Evolutionary conservation across 2,113 vertebrate genomes (phyloP).

Genomic region (Thunnus thynnus): DNA sequence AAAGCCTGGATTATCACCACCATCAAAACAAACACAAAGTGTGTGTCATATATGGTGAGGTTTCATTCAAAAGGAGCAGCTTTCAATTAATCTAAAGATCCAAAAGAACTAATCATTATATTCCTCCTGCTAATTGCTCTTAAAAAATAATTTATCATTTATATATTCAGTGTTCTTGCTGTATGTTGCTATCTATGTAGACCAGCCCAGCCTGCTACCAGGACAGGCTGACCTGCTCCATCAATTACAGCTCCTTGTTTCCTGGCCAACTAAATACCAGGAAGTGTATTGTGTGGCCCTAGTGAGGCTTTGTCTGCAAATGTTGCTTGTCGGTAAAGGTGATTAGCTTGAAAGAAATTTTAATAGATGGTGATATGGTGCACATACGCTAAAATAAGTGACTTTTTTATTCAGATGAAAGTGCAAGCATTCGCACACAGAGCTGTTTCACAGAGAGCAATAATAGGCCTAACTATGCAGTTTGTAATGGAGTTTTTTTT

Average conservation of each 20-base stretch:
- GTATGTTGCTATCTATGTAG: constrained; percentile 66
- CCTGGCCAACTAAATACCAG: constrained; percentile 41
- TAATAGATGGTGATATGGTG: not conserved
- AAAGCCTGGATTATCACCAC: not conserved
- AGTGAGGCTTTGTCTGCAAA: not conserved
- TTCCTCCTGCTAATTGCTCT: not conserved
- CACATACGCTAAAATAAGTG: not conserved
- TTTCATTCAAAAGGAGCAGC: not conserved
- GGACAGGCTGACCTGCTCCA: constrained; percentile 66
- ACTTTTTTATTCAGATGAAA: not conserved
- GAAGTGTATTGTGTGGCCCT: constrained; percentile 16
- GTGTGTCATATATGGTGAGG: not conserved
- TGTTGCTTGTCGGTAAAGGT: not conserved
- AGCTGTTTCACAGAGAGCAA: not conserved
- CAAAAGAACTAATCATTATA: not conserved
- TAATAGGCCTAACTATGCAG: not conserved
- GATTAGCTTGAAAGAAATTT: not conserved
- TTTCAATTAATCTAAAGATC: not conserved
- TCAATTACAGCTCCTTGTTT: constrained; percentile 65
- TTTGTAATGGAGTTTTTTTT: not conserved
- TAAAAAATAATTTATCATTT: not conserved
- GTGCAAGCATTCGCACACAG: not conserved
- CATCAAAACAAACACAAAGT: not conserved
- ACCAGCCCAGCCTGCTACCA: constrained; percentile 51
- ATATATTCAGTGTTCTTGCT: constrained; percentile 33